A percentile compares a stretch with the other conserved stretches of the same genome.
Evolutionary conservation across 2,113 vertebrate genomes (phyloP).

Genomic region (Saiga tatarica): DNA sequence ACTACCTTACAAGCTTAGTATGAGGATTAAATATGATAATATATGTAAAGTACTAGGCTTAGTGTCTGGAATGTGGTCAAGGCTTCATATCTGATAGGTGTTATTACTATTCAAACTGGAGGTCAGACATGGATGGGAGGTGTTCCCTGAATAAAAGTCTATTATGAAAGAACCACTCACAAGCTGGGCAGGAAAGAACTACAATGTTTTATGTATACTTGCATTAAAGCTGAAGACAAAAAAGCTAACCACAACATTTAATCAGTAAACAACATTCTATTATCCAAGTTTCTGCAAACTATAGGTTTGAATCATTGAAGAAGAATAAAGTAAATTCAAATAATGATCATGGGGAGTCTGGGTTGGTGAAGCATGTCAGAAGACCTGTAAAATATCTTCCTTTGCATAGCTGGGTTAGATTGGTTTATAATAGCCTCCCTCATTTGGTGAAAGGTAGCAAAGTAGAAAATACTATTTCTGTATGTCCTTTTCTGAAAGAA

Average conservation of each 20-base stretch:
- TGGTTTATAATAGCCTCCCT: background rate
- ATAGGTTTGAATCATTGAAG: background rate
- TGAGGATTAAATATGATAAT: background rate
- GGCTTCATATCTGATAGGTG: background rate
- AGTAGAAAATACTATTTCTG: background rate
- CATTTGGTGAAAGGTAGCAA: background rate
- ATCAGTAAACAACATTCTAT: background rate
- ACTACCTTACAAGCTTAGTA: background rate
- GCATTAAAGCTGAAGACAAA: background rate
- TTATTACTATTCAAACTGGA: background rate
- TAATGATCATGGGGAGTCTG: background rate
- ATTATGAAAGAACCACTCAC: background rate
- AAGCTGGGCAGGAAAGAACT: background rate
- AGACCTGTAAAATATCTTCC: background rate
- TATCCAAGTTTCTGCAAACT: background rate
- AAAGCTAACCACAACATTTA: background rate
- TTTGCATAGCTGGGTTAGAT: background rate
- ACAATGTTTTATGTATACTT: background rate
- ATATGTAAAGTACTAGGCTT: background rate
- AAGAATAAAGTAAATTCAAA: background rate
- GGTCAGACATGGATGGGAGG: background rate
- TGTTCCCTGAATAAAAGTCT: background rate
- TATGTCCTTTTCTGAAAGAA: conserved; percentile 11
- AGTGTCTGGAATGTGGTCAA: background rate
- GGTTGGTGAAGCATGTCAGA: background rate